phyloP scores from a whole-genome alignment of 2,888 invertebrate genomes.

The Junonia oenone region DNA sequence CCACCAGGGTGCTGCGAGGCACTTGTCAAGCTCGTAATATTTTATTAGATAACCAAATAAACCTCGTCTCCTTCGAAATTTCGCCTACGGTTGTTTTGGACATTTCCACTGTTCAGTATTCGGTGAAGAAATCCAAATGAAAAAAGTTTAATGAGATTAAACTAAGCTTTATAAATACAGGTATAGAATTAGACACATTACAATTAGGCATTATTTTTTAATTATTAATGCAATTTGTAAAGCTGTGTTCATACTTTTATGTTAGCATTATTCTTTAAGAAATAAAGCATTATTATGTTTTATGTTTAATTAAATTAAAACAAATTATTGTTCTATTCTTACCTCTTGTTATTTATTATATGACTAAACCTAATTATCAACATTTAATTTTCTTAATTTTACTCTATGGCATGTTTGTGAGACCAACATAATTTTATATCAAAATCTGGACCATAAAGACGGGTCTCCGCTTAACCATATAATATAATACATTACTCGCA shows the following conservation, averaged over 20 bases:
- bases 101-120: conserved; percentile 7
- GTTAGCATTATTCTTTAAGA: too few relatives aligned
- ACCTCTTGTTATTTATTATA: too few relatives aligned
- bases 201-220: background rate
- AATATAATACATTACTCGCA: conserved; percentile 56
- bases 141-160: background rate
- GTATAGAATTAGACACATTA: background rate
- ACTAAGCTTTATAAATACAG: background rate
- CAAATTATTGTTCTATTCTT: too few relatives aligned
- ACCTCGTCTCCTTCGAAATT: conserved; percentile 57
- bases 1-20: conserved; percentile 60
- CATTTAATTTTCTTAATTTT: too few relatives aligned
- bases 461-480: conserved; percentile 49
- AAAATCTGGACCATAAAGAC: conserved; percentile 65
- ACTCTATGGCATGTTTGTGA: conserved; percentile 23
- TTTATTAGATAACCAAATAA: conserved; percentile 78
- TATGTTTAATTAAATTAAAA: too few relatives aligned
- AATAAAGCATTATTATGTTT: too few relatives aligned
- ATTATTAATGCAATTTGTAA: background rate
- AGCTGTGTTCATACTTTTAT: background rate
- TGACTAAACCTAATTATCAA: too few relatives aligned
- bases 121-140: background rate
- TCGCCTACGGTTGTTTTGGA: conserved; percentile 35
- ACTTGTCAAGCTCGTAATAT: conserved; percentile 77
- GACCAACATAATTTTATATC: background rate